Conservation (phyloP, 2,888 invertebrate genomes). For the Spicauda simplicius region DNA sequence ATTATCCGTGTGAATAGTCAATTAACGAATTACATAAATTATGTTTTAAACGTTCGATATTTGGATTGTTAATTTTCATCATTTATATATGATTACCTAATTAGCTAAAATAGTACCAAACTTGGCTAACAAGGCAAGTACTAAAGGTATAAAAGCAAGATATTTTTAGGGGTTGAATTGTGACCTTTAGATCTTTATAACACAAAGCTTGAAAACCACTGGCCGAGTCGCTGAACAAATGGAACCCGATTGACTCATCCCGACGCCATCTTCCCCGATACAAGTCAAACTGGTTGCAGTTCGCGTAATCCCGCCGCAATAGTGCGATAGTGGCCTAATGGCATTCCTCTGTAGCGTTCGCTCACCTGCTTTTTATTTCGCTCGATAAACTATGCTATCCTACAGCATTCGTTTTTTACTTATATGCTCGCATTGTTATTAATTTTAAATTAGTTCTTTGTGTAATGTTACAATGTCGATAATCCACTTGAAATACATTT, state of each 20-base stretch:
- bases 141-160: background rate
- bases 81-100: too few relatives aligned
- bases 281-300: constrained; percentile 36
- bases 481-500: too few relatives aligned
- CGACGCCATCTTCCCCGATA: constrained; percentile 33
- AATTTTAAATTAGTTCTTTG: background rate
- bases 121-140: too few relatives aligned
- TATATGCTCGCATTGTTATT: background rate
- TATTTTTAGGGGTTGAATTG: background rate
- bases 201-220: constrained; percentile 13
- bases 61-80: too few relatives aligned
- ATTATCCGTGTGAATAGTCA: too few relatives aligned
- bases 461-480: too few relatives aligned
- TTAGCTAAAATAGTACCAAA: too few relatives aligned
- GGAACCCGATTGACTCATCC: constrained; percentile 36
- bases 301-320: constrained; percentile 36
- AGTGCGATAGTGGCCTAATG: constrained; percentile 27
- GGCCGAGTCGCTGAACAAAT: constrained; percentile 18
- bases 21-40: too few relatives aligned
- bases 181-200: background rate
- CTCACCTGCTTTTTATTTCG: constrained; percentile 19
- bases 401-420: constrained; percentile 2
- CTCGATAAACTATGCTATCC: constrained; percentile 8
- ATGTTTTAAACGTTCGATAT: too few relatives aligned
- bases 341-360: constrained; percentile 26